These are phyloP conservation scores for Spongia lamella DNA, from an alignment of 37 sponge, comb jelly and placozoan species.

Conservation along the genomic window DNA sequence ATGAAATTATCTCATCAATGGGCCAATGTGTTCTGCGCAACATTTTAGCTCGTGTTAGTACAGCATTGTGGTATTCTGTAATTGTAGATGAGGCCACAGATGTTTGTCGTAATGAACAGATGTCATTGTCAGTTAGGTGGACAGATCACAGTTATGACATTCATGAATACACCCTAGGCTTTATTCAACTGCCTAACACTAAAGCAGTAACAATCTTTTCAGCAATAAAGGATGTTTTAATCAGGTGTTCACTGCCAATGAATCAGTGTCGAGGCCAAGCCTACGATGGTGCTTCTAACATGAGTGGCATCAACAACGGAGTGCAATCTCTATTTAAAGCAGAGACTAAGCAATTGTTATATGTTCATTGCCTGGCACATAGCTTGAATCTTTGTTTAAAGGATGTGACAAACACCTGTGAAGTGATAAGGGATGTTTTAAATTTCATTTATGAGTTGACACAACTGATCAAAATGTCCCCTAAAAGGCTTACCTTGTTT, in stretches of 20 bases:
- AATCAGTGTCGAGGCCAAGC: conserved; percentile 52
- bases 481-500: conserved; percentile 3
- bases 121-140: conserved; percentile 55
- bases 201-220: conserved; percentile 51
- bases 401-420: conserved; percentile 27
- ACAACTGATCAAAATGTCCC: conserved; percentile 13
- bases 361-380: conserved; percentile 67
- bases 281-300: conserved; percentile 54
- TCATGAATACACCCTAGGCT: conserved; percentile 53
- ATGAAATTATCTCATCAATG: conserved; percentile 40
- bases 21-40: conserved; percentile 26
- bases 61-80: conserved; percentile 24
- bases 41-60: conserved; percentile 23
- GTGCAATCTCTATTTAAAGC: conserved; percentile 28
- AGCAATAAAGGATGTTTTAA: conserved; percentile 49
- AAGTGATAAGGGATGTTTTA: conserved; percentile 28
- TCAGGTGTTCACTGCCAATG: conserved; percentile 60
- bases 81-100: conserved; percentile 65
- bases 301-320: conserved; percentile 50
- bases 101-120: conserved; percentile 53
- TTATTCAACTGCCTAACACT: conserved; percentile 60
- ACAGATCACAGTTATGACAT: conserved; percentile 35
- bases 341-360: conserved; percentile 19
- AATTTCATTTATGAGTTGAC: conserved; percentile 34
- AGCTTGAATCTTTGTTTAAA: conserved; percentile 53